phyloP scores from a whole-genome alignment of 2,888 invertebrate species.

The Parasteatoda lunata region DNA sequence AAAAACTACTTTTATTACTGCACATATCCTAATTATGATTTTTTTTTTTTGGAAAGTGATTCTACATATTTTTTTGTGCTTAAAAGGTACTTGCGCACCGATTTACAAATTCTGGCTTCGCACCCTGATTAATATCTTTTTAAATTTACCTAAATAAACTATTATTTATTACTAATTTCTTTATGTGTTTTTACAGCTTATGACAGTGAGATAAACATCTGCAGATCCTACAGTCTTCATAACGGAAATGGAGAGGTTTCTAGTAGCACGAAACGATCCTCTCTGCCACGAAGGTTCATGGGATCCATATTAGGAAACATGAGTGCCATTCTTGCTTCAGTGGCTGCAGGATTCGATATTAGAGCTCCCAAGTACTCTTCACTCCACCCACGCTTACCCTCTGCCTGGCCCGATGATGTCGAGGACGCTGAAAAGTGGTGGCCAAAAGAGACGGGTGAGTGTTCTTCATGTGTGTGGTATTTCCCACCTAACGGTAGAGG shows the following conservation, averaged over 20 bases:
- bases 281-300: conserved; percentile 74
- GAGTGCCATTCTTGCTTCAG: conserved; percentile 91
- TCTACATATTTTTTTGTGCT: no score
- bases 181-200: conserved; percentile 26
- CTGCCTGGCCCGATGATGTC: conserved; percentile 72
- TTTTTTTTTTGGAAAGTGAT: no score
- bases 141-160: background rate
- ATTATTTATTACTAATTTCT: background rate
- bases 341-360: conserved; percentile 94
- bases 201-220: conserved; percentile 31
- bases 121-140: background rate
- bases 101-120: no score
- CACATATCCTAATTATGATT: no score
- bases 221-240: conserved; percentile 30
- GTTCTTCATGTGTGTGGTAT: background rate
- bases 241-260: conserved; percentile 54
- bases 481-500: no score
- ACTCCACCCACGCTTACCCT: conserved; percentile 85
- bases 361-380: conserved; percentile 89
- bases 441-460: conserved; percentile 70
- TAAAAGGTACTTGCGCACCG: no score
- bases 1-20: no score
- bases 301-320: conserved; percentile 87
- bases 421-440: conserved; percentile 70
- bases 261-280: conserved; percentile 48